Evolutionary conservation across 2,888 invertebrate genomes (phyloP).

Genomic region (Patella pellucida): DNA sequence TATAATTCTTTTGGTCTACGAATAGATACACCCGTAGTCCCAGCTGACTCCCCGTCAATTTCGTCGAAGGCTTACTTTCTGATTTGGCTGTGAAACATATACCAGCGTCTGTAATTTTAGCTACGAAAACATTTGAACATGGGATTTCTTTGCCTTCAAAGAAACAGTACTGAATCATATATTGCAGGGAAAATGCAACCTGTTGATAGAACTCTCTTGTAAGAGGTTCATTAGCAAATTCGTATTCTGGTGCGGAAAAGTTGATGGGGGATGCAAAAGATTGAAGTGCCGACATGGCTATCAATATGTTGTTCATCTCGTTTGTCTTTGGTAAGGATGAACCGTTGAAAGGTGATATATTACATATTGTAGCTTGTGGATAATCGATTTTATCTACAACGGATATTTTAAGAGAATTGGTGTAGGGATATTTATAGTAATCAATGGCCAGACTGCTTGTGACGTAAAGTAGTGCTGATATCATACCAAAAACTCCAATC

Average conservation of each 20-base stretch:
- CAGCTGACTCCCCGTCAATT: background rate
- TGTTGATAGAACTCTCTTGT: background rate
- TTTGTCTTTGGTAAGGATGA: background rate
- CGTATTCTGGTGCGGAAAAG: background rate
- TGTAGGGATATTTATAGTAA: background rate
- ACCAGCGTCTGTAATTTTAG: background rate
- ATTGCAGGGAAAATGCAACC: background rate
- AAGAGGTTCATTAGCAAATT: background rate
- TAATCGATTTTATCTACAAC: background rate
- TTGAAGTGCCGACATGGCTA: background rate
- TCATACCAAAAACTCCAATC: background rate
- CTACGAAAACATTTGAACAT: background rate
- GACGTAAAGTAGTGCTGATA: background rate
- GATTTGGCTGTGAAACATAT: background rate
- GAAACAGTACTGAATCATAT: background rate
- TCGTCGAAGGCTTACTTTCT: background rate
- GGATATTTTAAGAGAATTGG: background rate
- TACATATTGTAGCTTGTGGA: slow-evolving; percentile 2
- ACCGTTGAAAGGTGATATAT: background rate
- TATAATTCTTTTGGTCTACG: background rate
- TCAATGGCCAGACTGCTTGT: background rate
- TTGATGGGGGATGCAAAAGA: background rate
- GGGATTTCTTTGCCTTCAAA: background rate
- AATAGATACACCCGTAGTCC: background rate
- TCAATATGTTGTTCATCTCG: too few relatives aligned